Evolutionary conservation across 2,797 vertebrate genomes (phyloP).

Genomic region (Sebastolobus alascanus): DNA sequence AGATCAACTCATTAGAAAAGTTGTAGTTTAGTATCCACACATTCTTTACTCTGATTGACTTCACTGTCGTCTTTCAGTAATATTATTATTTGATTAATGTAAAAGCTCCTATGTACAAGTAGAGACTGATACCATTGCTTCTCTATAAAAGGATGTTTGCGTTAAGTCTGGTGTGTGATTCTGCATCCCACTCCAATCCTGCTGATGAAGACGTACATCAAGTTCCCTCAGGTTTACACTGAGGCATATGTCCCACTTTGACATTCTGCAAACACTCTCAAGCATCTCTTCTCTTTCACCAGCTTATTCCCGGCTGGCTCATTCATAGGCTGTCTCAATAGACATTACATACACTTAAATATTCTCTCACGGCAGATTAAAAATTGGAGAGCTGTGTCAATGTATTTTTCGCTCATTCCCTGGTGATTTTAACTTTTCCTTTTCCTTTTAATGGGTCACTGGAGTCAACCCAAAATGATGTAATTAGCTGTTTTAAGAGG

Average conservation of each 20-base stretch:
- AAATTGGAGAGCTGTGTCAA: neutral
- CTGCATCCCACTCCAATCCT: slow-evolving; percentile 31
- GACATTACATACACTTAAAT: slow-evolving; percentile 41
- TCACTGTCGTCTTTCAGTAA: neutral
- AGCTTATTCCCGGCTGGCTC: slow-evolving; percentile 24
- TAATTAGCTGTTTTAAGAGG: neutral
- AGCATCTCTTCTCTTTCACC: slow-evolving; percentile 24
- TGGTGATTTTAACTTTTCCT: neutral
- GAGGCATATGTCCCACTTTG: slow-evolving; percentile 43
- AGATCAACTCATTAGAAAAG: slow-evolving; percentile 14
- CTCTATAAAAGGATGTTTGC: slow-evolving; percentile 36
- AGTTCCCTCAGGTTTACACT: slow-evolving; percentile 41
- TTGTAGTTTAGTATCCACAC: neutral
- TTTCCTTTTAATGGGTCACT: slow-evolving; percentile 5
- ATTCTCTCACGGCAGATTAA: slow-evolving; percentile 29
- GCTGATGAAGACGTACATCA: slow-evolving; percentile 37
- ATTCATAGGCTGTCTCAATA: slow-evolving; percentile 46
- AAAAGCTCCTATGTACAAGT: slow-evolving; percentile 7
- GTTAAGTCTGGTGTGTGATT: slow-evolving; percentile 10
- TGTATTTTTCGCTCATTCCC: neutral
- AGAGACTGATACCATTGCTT: slow-evolving; percentile 1
- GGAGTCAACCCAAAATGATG: neutral
- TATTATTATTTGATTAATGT: slow-evolving; percentile 6
- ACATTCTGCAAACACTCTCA: slow-evolving; percentile 44
- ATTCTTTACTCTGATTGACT: neutral